phyloP scores from a whole-genome alignment of 37 sponge, comb jelly and placozoan species.

The Beroe ovata region DNA sequence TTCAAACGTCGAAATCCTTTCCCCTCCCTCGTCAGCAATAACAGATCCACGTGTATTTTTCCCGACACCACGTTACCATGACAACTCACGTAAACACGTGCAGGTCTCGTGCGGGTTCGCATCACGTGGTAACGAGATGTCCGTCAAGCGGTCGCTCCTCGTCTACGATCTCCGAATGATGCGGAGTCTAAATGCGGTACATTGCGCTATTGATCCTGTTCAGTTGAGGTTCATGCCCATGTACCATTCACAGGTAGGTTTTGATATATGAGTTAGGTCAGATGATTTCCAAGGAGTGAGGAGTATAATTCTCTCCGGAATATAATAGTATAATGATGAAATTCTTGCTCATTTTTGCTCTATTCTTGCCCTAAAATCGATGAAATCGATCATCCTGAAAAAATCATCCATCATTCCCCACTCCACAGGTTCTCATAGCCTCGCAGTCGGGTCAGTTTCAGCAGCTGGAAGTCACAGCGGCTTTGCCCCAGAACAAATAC shows the following conservation, averaged over 20 bases:
- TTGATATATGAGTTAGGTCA: background rate
- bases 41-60: too few relatives aligned
- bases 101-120: constrained; percentile 60
- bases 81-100: too few relatives aligned
- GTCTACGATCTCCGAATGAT: constrained; percentile 67
- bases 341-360: too few relatives aligned
- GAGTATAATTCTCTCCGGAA: too few relatives aligned
- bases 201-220: constrained; percentile 53
- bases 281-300: too few relatives aligned
- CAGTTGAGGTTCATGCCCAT: constrained; percentile 66
- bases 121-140: constrained; percentile 55
- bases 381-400: too few relatives aligned
- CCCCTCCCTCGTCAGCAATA: too few relatives aligned
- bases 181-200: constrained; percentile 52
- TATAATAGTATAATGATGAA: too few relatives aligned
- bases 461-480: constrained; percentile 51
- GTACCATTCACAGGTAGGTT: constrained; percentile 59
- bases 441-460: constrained; percentile 64
- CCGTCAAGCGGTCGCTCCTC: constrained; percentile 18
- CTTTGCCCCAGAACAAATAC: constrained; percentile 29
- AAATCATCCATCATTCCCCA: too few relatives aligned
- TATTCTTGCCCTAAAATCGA: too few relatives aligned
- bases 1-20: too few relatives aligned
- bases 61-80: too few relatives aligned
- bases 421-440: constrained; percentile 43